Base-by-base conservation (phyloP, 2,797 vertebrate species). In the Echeneis naucrates region DNA sequence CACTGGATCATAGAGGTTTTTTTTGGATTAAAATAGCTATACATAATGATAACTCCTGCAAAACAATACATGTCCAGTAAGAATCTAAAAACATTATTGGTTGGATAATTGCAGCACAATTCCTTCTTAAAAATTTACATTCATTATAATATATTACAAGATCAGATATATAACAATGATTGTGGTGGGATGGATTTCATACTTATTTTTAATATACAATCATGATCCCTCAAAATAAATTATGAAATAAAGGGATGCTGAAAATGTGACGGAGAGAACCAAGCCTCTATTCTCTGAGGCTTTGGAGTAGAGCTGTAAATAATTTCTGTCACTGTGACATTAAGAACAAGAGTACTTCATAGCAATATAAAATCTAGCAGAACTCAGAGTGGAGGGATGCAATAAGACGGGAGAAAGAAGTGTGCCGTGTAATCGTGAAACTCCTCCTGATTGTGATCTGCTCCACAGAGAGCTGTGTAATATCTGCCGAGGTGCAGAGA, bases 401-500 rank as follows among this genome's bases (percentile, higher is more conserved):
- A 48, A 45, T 54, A 24, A 48, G 67, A 57, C 69, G 13, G 33
- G 68, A 64, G 63, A 48, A 6, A 48, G 4, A 50, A 47, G 23
- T 1, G 14, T 75, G 55, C 27, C 38, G 40, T 61, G 14, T 27
- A 19, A 80, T 73, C 35, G 52, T 42, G 30, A 57, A 27, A 58
- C 68, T 48, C 47, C 3, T 32, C 26, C 45, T 51, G 66, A 72
- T 69, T 54, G 48, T 55, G 63, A 64, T 76, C 26, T 6, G 55
- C 45, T 68, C 58, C 26, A 44, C 30, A 21, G 27, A 35, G 45
- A 62, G 35, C 21, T 7, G 10, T 61, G 61, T 67, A 66, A 53
- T 62, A 60, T 81, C 44, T 81, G 59, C 54, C 65, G 74, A 19
- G 35, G 48, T 68, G 66, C 59, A 73, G 78, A 77, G 57, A 67